A percentile compares a stretch with the other conserved stretches of the same genome.
Conservation (phyloP, 2,797 vertebrate species). For the Coilia nasus region DNA sequence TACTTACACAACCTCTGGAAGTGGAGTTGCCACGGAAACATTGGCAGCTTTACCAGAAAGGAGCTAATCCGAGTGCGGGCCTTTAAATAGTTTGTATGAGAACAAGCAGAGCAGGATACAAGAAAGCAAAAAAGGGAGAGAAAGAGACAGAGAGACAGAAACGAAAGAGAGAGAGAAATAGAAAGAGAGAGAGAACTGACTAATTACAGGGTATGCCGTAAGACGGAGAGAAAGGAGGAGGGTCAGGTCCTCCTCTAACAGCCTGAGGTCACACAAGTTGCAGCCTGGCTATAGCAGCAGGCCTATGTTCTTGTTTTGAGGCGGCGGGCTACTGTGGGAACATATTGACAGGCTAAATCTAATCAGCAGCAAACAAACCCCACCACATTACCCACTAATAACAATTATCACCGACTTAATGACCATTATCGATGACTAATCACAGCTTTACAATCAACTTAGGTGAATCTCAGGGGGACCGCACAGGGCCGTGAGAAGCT, state of each 20-base stretch:
- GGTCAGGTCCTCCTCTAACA: not conserved
- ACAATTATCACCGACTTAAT: conserved; percentile 13
- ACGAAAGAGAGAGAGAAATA: not conserved
- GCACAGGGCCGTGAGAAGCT: not conserved
- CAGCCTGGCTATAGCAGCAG: not conserved
- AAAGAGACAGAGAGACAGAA: not conserved
- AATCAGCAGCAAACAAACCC: conserved; percentile 1
- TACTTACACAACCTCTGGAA: not conserved
- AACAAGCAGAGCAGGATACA: not conserved
- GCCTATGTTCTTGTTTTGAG: too few species aligned
- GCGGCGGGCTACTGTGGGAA: not conserved
- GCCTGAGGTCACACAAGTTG: not conserved
- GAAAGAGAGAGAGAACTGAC: not conserved
- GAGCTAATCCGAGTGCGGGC: not conserved
- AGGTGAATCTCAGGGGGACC: not conserved
- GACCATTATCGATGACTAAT: conserved; percentile 7
- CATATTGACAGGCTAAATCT: conserved; percentile 1
- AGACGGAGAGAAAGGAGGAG: not conserved
- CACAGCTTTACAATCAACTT: conserved; percentile 9
- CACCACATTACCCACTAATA: not conserved
- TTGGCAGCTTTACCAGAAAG: not conserved
- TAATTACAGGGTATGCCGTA: not conserved
- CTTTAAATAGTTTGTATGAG: conserved; percentile 2
- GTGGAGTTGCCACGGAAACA: not conserved
- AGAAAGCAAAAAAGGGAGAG: not conserved